Base-by-base conservation (phyloP, 2,888 invertebrate genomes). In the Subacronicta megacephala region DNA sequence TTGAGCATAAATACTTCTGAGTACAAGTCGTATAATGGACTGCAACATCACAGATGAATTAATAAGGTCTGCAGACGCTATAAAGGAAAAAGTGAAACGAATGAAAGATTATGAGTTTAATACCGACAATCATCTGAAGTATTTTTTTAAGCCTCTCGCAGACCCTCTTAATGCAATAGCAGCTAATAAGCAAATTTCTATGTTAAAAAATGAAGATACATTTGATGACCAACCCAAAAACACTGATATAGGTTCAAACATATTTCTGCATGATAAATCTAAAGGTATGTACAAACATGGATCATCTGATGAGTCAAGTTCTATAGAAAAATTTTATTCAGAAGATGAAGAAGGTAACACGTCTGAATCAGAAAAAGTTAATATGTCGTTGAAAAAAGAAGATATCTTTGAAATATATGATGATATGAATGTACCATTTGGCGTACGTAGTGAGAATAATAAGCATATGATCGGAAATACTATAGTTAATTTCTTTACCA, bases 71-170 rank as follows among this genome's bases (percentile, higher is more conserved):
- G 35, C 15, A 13, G 35, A n/a, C 16, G 12, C 15, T 15, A 23
- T 37, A 46, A 46, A 46, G 26, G 16, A 16, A 16, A 46, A 46
- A 23, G 26, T 46, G 15, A 23, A 37, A 35, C 35, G 37, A 37
- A 37, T 46, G 33, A 23, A 46, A 6, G 26, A 5, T n/a, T 15
- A 35, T 4, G 35, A 35, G 15, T 4, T 15, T 7, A 1, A 1
- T 6, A 35, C 15, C 6, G 15, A 35, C 7, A 6, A 15, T 5
- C 15, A 13, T 6, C 6, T 35, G 1, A 2, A 35, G 4, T 15
- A 35, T 7, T 15, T 35, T 0, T 1, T 35, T 4, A 35, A 35
- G 7, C 35, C 35, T 35, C 15, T 35, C 2, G 15, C 13, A 6
- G 7, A 35, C 0, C 13, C 35, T 6, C 18, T 46, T 12, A 16